Evolutionary conservation across 2,113 vertebrate genomes (phyloP).

Genomic region (Cynopterus brachyotis): DNA sequence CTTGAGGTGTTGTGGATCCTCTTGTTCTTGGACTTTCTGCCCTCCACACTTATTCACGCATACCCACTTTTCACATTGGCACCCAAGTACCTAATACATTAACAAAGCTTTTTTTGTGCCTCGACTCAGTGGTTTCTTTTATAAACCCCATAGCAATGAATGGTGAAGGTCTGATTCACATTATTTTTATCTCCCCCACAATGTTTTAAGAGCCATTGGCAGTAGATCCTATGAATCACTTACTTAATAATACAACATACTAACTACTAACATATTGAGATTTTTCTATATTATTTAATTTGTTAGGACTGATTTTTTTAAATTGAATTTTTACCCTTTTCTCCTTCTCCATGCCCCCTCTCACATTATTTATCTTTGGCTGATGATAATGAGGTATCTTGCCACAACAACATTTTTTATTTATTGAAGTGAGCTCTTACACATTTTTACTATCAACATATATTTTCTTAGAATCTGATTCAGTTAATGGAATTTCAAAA

Average conservation of each 20-base stretch:
- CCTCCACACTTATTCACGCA: not conserved
- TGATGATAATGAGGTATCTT: slow-evolving; percentile 24
- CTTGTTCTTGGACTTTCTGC: not conserved
- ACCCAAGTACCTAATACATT: not conserved
- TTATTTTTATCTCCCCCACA: not conserved
- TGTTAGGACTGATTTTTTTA: not conserved
- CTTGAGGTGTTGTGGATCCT: not conserved
- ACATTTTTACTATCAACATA: slow-evolving; percentile 55
- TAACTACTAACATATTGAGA: not conserved
- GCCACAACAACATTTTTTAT: slow-evolving; percentile 47
- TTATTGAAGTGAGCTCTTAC: slow-evolving; percentile 52
- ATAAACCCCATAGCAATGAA: not conserved
- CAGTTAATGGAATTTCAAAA: slow-evolving; percentile 71
- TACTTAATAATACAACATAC: not conserved
- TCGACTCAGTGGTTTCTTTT: not conserved
- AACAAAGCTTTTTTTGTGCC: not conserved
- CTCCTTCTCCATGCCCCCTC: not conserved
- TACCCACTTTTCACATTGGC: not conserved
- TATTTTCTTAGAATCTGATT: slow-evolving; percentile 66
- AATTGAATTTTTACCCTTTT: not conserved
- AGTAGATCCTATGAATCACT: not conserved
- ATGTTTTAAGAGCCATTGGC: not conserved
- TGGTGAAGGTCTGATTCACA: not conserved
- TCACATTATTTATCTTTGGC: not conserved
- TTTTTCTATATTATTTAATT: not conserved